Conservation (phyloP, 2,797 vertebrate species). For the Neosalanx taihuensis region DNA sequence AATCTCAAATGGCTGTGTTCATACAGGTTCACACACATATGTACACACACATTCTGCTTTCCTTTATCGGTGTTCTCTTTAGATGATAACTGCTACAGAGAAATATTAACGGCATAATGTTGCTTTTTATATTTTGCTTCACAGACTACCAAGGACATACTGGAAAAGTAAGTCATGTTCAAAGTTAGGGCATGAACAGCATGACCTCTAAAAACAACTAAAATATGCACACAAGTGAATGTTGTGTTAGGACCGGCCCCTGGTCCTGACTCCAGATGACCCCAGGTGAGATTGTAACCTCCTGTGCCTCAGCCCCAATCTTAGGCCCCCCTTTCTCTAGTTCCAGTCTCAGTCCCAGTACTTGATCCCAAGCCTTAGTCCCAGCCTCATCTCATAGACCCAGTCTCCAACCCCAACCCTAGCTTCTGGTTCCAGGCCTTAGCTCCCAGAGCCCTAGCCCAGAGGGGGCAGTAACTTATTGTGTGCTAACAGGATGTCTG, state of each 20-base stretch:
- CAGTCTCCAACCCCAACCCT: too few relatives aligned
- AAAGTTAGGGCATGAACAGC: background rate
- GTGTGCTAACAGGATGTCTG: conserved; percentile 71
- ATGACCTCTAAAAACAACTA: background rate
- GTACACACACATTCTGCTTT: background rate
- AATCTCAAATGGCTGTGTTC: conserved; percentile 84
- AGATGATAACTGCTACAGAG: too few relatives aligned
- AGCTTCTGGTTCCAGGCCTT: too few relatives aligned
- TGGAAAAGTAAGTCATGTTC: conserved; percentile 81
- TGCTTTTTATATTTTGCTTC: conserved; percentile 22
- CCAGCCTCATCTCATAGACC: too few relatives aligned
- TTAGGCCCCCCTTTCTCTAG: too few relatives aligned
- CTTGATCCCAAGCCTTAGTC: too few relatives aligned
- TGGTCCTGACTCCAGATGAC: too few relatives aligned
- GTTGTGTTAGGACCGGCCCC: background rate
- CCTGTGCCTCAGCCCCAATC: too few relatives aligned
- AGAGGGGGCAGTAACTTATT: background rate
- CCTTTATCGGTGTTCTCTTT: too few relatives aligned
- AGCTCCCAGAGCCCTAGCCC: too few relatives aligned
- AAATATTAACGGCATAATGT: background rate
- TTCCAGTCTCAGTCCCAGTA: too few relatives aligned
- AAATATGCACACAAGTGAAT: background rate
- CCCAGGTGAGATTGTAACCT: too few relatives aligned
- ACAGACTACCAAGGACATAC: conserved; percentile 82
- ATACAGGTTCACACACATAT: conserved; percentile 73